phyloP scores from a whole-genome alignment of 30 jellyfish, hydroid and myxozoan genomes.

The Mastigias papua region DNA sequence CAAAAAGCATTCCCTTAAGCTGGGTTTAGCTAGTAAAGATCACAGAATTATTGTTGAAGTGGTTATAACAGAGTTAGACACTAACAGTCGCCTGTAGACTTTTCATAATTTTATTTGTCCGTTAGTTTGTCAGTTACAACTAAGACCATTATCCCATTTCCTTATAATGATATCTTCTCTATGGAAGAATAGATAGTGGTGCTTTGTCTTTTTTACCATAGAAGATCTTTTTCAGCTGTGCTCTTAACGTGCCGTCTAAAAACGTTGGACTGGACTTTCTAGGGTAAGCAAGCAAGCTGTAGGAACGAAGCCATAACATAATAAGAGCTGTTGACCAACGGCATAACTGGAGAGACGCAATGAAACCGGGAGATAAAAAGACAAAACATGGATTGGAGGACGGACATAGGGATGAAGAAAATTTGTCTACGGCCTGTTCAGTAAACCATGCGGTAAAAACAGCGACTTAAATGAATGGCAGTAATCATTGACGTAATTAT shows the following conservation, averaged over 20 bases:
- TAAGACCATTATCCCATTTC: slow-evolving; percentile 34
- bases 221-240: background rate
- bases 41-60: slow-evolving; percentile 24
- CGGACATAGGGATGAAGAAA: slow-evolving; percentile 7
- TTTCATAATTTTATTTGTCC: slow-evolving; percentile 28
- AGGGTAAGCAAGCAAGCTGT: background rate
- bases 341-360: slow-evolving; percentile 12
- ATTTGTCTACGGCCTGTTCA: slow-evolving; percentile 5
- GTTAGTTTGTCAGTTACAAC: slow-evolving; percentile 43
- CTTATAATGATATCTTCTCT: background rate
- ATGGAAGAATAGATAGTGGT: slow-evolving; percentile 22
- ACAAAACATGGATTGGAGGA: slow-evolving; percentile 1
- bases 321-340: slow-evolving; percentile 24
- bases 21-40: slow-evolving; percentile 42
- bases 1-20: slow-evolving; percentile 29
- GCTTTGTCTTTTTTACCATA: slow-evolving; percentile 19
- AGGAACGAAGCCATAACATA: slow-evolving; percentile 4
- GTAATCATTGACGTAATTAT: background rate
- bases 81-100: slow-evolving; percentile 11
- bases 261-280: background rate
- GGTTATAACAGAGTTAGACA: slow-evolving; percentile 4
- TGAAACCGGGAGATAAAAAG: background rate
- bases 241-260: background rate
- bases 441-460: slow-evolving; percentile 6
- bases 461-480: background rate